Base-by-base conservation (phyloP, 2,888 invertebrate genomes). In the Athalia circularis region DNA sequence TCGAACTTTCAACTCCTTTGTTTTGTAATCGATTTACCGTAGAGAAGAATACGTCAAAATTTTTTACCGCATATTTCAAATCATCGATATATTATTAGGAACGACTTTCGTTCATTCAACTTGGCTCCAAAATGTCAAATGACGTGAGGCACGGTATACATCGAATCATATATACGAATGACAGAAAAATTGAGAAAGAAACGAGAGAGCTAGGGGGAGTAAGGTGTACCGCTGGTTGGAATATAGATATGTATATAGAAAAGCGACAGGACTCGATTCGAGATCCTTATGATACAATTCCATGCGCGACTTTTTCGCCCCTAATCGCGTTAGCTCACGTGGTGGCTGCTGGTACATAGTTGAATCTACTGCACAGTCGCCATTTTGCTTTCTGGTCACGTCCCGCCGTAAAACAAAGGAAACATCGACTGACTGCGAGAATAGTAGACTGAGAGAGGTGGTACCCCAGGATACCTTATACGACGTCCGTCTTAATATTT, bases 351-450 rank as follows among this genome's bases (percentile, higher is more conserved):
- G 29, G 29, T 29, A 29, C 29, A 29, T 29, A 29, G 29, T 2
- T 29, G 29, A 29, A 29, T 29, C 29, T 29, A 29, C 29, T 29
- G 29, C 29, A 62, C 65, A 13, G 47, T 83, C 85, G 86, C 88
- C 88, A 88, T 89, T 82, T 87, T 90, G 87, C 87, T 89, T 88
- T 90, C 90, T 89, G 88, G 86, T 89, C 90, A 90, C 90, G 90
- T 90, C 86, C 81, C 84, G 83, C 82, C 88, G 86, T 89, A 89
- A 90, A 90, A 90, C 89, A 89, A 90, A 90, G 88, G 87, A 88
- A 29, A 88, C 87, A 88, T 86, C 84, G 86, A 84, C 79, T 80
- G 77, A 80, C 77, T 57, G 82, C 83, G 80, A 81, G 83, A 76
- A 15, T 62, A 43, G 77, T 54, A 72, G 72, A 72, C 57, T 45